Conservation (phyloP, 2,888 invertebrate species). For the Caenorhabditis sp. region DNA sequence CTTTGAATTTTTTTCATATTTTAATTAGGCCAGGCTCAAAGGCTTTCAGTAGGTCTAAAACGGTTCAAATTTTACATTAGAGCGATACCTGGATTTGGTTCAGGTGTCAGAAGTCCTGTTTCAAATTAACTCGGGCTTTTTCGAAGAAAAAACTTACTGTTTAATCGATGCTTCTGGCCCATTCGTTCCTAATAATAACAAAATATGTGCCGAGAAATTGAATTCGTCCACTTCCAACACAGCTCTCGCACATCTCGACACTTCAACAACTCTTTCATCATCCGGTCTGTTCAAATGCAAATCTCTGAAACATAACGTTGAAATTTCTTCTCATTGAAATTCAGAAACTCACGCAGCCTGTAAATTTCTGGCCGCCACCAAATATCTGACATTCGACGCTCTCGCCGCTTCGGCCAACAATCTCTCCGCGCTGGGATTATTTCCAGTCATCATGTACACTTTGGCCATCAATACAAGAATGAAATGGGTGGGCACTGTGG, state of each 20-base stretch:
- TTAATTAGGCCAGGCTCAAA: too few species aligned
- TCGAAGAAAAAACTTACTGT: constrained; percentile 9
- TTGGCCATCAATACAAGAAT: constrained; percentile 27
- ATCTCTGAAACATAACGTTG: constrained; percentile 15
- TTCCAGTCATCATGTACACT: constrained; percentile 40
- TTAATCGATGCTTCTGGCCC: constrained; percentile 29
- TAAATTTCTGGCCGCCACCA: constrained; percentile 21
- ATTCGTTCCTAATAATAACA: constrained; percentile 30
- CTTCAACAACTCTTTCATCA: constrained; percentile 17
- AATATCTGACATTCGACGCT: constrained; percentile 22
- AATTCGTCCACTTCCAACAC: constrained; percentile 24
- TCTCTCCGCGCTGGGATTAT: constrained; percentile 14
- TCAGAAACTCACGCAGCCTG: constrained; percentile 36
- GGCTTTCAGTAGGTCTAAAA: too few species aligned
- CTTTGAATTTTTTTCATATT: too few species aligned
- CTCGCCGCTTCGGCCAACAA: constrained; percentile 22
- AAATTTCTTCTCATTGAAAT: too few species aligned
- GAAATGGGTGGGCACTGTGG: constrained; percentile 24
- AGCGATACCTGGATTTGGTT: too few species aligned
- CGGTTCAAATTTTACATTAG: too few species aligned
- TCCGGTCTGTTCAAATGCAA: constrained; percentile 24
- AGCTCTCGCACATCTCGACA: constrained; percentile 14
- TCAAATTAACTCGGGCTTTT: background rate
- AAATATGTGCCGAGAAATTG: constrained; percentile 38
- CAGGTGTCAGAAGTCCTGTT: background rate